Evolutionary conservation across 2,113 vertebrate species (phyloP), one percentile per base, ranked within the genome.

Genomic region (Pelvicachromis taeniatus): DNA sequence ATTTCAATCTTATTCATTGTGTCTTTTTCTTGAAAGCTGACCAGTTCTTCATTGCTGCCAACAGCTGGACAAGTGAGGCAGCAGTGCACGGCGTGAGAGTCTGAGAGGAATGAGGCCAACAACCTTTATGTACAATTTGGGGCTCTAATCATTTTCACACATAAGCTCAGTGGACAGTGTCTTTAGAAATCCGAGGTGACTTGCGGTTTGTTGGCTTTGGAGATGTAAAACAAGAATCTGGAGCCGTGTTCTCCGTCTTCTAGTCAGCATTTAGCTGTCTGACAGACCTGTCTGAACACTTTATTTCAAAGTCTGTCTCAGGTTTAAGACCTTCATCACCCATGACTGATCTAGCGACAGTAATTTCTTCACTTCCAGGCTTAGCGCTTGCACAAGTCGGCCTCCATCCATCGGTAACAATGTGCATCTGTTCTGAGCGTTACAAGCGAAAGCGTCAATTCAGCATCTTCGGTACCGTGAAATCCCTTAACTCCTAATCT

Each of bases 401-500:
- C 4, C 2, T 80, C 65, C 16, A 55, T 77, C 40, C 70, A 38
- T 78, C 31, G 81, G 87, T 78, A 54, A 63, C 26, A 59, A 19
- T 78, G 78, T 85, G 78, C 56, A 87, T 83, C 53, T 87, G 75
- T 85, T 83, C 78, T 85, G 53, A 87, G 58, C 77, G 70, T 33
- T 80, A 58, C 80, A 26, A 78, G 26, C 45, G n/a, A 89, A 87
- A 5, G 59, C 87, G 21, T 85, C 61, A 82, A 83, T 82, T 88
- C 61, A 77, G n/a, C 55, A 19, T 84, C 61, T 78, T 84, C 21
- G 80, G 52, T 81, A 58, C 38, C 73, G 31, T 88, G 35, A 88
- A 94, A 91, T 83, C 75, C 78, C 83, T 86, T 82, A 91, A 92
- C 63, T 77, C 81, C 31, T 86, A 91, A 91, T 89, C 90, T 82